Conservation (phyloP, 30 jellyfish, hydroid and myxozoan species). For the Euphysa ruthae region DNA sequence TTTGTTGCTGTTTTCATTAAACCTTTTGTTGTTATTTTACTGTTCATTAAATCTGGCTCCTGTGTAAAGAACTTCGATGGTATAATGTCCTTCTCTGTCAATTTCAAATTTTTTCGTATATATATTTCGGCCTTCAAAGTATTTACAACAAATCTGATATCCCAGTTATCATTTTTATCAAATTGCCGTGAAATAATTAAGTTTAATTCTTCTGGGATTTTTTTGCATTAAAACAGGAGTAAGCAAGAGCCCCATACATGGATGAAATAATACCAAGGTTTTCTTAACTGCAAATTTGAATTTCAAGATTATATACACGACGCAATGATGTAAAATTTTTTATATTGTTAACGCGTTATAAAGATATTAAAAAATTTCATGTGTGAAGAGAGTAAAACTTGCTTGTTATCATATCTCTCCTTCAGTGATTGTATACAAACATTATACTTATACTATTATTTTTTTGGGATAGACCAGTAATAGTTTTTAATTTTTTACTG, state of each 20-base stretch:
- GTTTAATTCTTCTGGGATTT: conserved; percentile 29
- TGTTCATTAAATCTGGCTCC: no score
- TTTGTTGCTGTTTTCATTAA: no score
- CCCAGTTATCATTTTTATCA: conserved; percentile 37
- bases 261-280: conserved; percentile 27
- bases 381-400: conserved; percentile 33
- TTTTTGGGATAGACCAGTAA: conserved; percentile 34
- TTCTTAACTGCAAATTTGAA: conserved; percentile 40
- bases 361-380: conserved; percentile 41
- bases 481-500: conserved; percentile 33
- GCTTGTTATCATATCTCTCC: conserved; percentile 32
- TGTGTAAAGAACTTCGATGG: no score
- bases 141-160: conserved; percentile 26
- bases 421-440: conserved; percentile 25
- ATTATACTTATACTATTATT: conserved; percentile 24
- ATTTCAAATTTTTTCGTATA: no score
- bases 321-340: conserved; percentile 5
- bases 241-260: conserved; percentile 36
- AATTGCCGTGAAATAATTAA: conserved; percentile 45
- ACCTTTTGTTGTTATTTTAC: no score
- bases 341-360: conserved; percentile 26
- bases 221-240: conserved; percentile 27
- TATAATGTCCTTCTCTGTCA: no score
- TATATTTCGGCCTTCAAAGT: no score
- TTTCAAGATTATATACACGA: conserved; percentile 19